A percentile compares a stretch with the other conserved stretches of the same genome.
Evolutionary conservation across 2,888 invertebrate species (phyloP).

Genomic region (Cryptops parisi): DNA sequence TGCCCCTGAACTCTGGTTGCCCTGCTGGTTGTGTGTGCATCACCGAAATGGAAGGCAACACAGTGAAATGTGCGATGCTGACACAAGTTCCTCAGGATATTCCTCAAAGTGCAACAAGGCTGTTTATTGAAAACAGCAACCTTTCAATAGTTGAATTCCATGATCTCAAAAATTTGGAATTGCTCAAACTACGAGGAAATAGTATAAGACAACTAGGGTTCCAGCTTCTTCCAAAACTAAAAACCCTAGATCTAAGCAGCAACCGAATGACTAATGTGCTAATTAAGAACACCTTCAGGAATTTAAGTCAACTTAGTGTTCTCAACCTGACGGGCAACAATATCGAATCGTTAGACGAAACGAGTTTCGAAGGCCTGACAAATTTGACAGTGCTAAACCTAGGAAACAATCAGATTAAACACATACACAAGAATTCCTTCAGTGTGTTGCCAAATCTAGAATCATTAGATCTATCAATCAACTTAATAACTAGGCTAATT

Average conservation of each 20-base stretch:
- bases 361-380: conserved; percentile 23
- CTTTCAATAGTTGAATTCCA: no score
- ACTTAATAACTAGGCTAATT: conserved; percentile 1
- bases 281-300: background rate
- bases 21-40: no score
- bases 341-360: conserved; percentile 21
- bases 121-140: no score
- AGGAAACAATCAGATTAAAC: conserved; percentile 20
- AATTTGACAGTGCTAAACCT: conserved; percentile 25
- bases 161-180: no score
- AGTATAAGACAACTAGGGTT: no score
- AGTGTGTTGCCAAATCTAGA: background rate
- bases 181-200: no score
- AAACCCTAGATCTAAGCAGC: background rate
- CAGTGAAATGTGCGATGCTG: no score
- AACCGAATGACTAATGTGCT: background rate
- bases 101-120: no score
- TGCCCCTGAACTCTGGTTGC: no score
- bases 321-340: conserved; percentile 24
- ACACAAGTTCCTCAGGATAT: no score
- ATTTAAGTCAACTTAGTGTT: conserved; percentile 7
- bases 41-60: no score
- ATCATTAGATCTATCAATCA: conserved; percentile 15
- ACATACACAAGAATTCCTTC: conserved; percentile 3
- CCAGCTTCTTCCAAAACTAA: no score